Base-by-base conservation (phyloP, 2,797 vertebrate genomes). In the Sparidentex hasta region DNA sequence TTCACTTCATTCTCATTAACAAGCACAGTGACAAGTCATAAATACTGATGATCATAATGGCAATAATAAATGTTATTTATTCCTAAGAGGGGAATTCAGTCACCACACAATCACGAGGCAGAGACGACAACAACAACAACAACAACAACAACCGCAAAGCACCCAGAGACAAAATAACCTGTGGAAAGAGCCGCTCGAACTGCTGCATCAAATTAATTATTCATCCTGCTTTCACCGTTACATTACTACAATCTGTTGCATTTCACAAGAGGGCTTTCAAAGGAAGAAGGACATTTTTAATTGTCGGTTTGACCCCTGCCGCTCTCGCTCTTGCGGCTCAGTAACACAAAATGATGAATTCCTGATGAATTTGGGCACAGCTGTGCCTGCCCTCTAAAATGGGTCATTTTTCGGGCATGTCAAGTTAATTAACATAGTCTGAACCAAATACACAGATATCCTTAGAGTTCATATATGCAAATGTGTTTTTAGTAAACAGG, bases 281-380 rank as follows among this genome's bases (percentile, higher is more conserved):
- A 72, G 69, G 63, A 81, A 71, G 73, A 76, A 79, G 84, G 83
- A 75, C 68, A 46, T 70, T 88, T 89, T 90, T 89, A 88, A 90
- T 91, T 82, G 82, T 78, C 80, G 55, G 77, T 82, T 82, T 89
- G 86, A 88, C 86, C 87, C 78, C 74, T 66, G 73, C 71, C 80
- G 61, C 65, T 79, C 68, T 61, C 75, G n/a, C 65, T 81, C 74
- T 59, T 21, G 5, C 18, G 17, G 68, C 59, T 74, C 63, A 71
- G 65, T 67, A 65, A 83, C 61, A 71, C 14, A 25, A 82, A 81
- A 46, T 80, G 76, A 84, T 81, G 76, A 76, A 81, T 84, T 81
- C 18, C 55, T 71, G 56, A 83, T 82, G 72, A 76, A 74, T 72
- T 71, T 65, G 52, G 65, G 59, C 43, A 44, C 76, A 78, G 74